Evolutionary conservation across 2,113 vertebrate genomes (phyloP).

Genomic region (Scophthalmus maximus): DNA sequence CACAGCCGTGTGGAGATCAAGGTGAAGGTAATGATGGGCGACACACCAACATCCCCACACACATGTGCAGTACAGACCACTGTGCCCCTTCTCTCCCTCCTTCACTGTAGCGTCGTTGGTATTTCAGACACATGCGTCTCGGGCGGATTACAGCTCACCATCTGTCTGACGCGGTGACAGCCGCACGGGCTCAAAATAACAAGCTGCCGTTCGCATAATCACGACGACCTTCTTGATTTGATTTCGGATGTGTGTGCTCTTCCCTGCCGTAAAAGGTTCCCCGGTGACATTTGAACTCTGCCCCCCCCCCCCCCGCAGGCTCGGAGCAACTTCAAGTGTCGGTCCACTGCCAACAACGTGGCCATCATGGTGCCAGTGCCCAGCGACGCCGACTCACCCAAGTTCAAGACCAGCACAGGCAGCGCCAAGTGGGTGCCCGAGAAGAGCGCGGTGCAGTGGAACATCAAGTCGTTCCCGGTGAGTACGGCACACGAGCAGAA

Average conservation of each 20-base stretch:
- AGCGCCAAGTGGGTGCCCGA: constrained; percentile 85
- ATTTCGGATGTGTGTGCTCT: background rate
- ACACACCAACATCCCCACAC: constrained; percentile 28
- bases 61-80: constrained; percentile 2
- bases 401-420: constrained; percentile 86
- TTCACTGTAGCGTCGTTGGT: constrained; percentile 34
- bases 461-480: constrained; percentile 87
- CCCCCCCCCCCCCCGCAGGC: constrained; percentile 70
- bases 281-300: constrained; percentile 32
- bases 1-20: constrained; percentile 89
- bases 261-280: constrained; percentile 5
- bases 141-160: constrained; percentile 26
- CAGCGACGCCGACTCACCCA: constrained; percentile 86
- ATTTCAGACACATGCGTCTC: constrained; percentile 42
- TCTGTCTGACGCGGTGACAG: constrained; percentile 41
- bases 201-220: constrained; percentile 36
- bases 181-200: constrained; percentile 17
- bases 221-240: background rate
- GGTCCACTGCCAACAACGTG: constrained; percentile 87
- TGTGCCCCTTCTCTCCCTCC: constrained; percentile 5
- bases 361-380: constrained; percentile 85
- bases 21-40: constrained; percentile 82
- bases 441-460: constrained; percentile 85
- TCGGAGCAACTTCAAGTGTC: constrained; percentile 85
- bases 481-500: constrained; percentile 49